Base-by-base conservation (phyloP, 2,888 invertebrate genomes). In the Saturnia japonica region DNA sequence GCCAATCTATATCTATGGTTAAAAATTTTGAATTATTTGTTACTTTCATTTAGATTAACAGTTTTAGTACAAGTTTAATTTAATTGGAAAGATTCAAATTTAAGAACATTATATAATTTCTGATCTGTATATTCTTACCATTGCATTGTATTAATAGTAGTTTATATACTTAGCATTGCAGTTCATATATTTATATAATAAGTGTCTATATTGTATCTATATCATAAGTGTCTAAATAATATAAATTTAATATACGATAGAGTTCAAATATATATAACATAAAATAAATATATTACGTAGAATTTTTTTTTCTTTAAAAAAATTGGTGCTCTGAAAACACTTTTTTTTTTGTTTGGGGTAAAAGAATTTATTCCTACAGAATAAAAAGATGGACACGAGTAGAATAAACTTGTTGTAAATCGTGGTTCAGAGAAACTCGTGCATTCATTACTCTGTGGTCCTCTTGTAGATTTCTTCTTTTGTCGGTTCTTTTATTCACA, bases 181-280 rank as follows among this genome's bases (percentile, higher is more conserved):
- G 57, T 60, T 14, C 28, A 54, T 54, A 7, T 47, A 47, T 16
- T 47, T 54, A 22, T 54, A n/a, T n/a, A 54, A 2, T 54, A 54
- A 54, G 51, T 54, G n/a, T 54, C 51, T 54, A n/a, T n/a, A n/a
- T n/a, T n/a, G 34, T 34, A 34, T 34, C 34, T 34, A 22, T 60
- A 60, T 54, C 22, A 22, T 54, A 60, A 60, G 57, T 11, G 28
- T n/a, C n/a, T n/a, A 57, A 60, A 60, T 60, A 60, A 28, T 28
- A 28, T 60, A 28, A 60, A 60, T 9, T 3, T 25, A 28, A 25
- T 60, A 60, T 60, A 25, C 57, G 28, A 60, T 60, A 28, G 7
- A 3, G 8, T 60, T 60, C 6, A 25, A 60, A 28, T 14, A 14
- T 57, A 57, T 60, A 28, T 28, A 60, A 14, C 22, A 22, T 54